Percentiles rank a stretch among this genome's conserved stretches.
phyloP scores from a whole-genome alignment of 2,888 invertebrate species.

The Leucophenga maculata region DNA sequence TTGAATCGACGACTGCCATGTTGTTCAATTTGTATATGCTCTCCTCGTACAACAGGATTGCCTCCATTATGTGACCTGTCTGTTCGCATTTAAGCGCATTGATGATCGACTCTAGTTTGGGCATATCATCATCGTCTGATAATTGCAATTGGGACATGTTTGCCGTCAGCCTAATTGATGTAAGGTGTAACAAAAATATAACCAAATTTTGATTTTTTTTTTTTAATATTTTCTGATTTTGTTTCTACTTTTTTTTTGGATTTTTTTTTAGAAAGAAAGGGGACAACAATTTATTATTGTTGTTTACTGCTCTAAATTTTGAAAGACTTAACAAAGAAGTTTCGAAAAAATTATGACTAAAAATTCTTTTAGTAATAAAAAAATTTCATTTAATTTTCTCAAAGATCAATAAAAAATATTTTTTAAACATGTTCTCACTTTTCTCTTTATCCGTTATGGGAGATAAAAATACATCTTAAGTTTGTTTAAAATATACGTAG shows the following conservation, averaged over 20 bases:
- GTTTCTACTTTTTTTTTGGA: background rate
- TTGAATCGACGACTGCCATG: slow-evolving; percentile 74
- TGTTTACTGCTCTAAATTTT: background rate
- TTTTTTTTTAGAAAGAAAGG: background rate
- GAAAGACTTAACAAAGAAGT: background rate
- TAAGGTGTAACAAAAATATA: background rate
- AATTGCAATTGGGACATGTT: slow-evolving; percentile 39
- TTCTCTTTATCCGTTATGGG: no score
- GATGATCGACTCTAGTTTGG: slow-evolving; percentile 44
- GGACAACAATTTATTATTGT: background rate
- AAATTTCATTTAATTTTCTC: no score
- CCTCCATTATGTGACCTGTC: slow-evolving; percentile 55
- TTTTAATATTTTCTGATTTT: background rate
- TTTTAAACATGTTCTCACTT: no score
- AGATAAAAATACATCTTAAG: no score
- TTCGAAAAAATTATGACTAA: background rate
- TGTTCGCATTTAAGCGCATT: slow-evolving; percentile 53
- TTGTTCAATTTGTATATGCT: slow-evolving; percentile 50
- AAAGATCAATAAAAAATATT: no score
- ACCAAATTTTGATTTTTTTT: background rate
- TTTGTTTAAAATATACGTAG: no score
- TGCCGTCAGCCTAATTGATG: background rate
- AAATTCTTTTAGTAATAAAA: background rate
- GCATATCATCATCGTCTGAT: slow-evolving; percentile 40
- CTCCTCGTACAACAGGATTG: slow-evolving; percentile 55